These are phyloP conservation scores for Psilanteris sp. DNA, from an alignment of 1,140 invertebrate genomes.

Conservation along the genomic window DNA sequence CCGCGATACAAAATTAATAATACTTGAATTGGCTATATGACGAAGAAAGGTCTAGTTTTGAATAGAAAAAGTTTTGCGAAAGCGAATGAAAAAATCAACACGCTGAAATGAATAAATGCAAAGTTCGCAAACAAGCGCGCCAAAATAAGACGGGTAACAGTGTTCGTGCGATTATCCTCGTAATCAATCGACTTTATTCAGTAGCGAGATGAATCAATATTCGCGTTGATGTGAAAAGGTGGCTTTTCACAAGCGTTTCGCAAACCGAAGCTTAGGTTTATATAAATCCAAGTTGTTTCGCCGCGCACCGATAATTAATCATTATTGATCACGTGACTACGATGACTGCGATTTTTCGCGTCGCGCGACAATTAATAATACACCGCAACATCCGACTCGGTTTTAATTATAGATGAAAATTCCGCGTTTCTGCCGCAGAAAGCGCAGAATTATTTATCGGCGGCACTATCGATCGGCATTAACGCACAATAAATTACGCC, in stretches of 20 bases:
- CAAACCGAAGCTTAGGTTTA: slow-evolving; percentile 26
- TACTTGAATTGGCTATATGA: no score
- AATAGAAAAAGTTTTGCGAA: not conserved
- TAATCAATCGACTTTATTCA: slow-evolving; percentile 50
- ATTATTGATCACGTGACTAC: slow-evolving; percentile 32
- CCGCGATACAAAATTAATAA: no score
- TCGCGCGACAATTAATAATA: slow-evolving; percentile 31
- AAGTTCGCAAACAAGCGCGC: slow-evolving; percentile 13
- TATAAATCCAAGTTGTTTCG: slow-evolving; percentile 27
- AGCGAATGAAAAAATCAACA: not conserved
- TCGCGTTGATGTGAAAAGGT: slow-evolving; percentile 38
- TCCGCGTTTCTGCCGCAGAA: not conserved
- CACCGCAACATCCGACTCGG: slow-evolving; percentile 2
- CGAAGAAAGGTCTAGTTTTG: no score
- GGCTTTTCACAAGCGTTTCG: slow-evolving; percentile 39
- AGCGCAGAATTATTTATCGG: slow-evolving; percentile 11
- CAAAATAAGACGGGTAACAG: slow-evolving; percentile 1
- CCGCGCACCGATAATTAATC: slow-evolving; percentile 27
- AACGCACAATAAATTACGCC: slow-evolving; percentile 11
- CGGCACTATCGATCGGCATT: slow-evolving; percentile 6
- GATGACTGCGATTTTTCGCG: slow-evolving; percentile 20
- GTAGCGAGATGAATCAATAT: slow-evolving; percentile 32
- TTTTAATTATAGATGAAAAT: slow-evolving; percentile 26
- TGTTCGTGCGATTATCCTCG: slow-evolving; percentile 30
- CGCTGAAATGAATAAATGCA: slow-evolving; percentile 19